Base-by-base conservation (phyloP, 2,888 invertebrate genomes). In the Gibbula magus region DNA sequence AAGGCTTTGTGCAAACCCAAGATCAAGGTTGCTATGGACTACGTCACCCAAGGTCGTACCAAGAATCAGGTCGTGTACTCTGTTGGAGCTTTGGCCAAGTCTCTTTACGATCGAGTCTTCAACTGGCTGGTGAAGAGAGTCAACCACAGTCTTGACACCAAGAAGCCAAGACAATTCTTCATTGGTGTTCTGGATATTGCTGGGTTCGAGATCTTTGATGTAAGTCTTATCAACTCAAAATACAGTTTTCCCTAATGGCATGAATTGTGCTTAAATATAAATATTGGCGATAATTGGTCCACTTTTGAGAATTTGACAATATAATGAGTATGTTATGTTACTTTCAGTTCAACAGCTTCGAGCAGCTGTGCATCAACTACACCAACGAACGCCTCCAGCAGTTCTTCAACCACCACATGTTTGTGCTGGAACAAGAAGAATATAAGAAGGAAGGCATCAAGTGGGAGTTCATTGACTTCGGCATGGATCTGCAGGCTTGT, bases 161-260 rank as follows among this genome's bases (percentile, higher is more conserved):
- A 98, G 94, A 97, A 98, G 94, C 98, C 99, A 95, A 96, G 98
- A 94, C 97, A 97, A 25, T 25, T 61, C 18, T 61, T 25, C 29
- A 29, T 61, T 61, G 61, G 99, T 97, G 99, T 99, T 94, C 96
- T 99, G 95, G 99, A 99, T 97, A 99, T 99, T 95, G 99, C 99
- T 94, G 99, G 99, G 95, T 99, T 99, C 94, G 99, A 99, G 95
- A 99, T 99, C 95, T 99, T 99, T 96, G 99, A 99, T 88, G 93
- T 91, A 80, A 85, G 84, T 81, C 25, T 74, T 10, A 2, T 25
- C 29, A 10, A n/a, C n/a, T n/a, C n/a, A n/a, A n/a, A n/a, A n/a
- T n/a, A n/a, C n/a, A n/a, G n/a, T n/a, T n/a, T n/a, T n/a, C n/a
- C n/a, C n/a, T n/a, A n/a, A n/a, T n/a, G n/a, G n/a, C n/a, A n/a